Base-by-base conservation (phyloP, 2,113 vertebrate genomes). In the Athene cunicularia region DNA sequence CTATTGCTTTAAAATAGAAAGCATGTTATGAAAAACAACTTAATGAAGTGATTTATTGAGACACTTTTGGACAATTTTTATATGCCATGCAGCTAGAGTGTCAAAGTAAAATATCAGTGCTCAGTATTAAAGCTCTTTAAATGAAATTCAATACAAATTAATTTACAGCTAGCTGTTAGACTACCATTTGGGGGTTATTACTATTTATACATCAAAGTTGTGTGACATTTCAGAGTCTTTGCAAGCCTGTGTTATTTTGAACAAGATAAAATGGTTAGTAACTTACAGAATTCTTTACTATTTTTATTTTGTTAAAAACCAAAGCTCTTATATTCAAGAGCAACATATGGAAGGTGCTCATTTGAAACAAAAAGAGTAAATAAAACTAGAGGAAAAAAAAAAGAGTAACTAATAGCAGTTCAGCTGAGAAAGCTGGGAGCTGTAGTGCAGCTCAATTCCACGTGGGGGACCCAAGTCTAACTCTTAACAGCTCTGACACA, bases 391-490 rank as follows among this genome's bases (percentile, higher is more conserved):
- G 43, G 41, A 14, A 70, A 55, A 23, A 47, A 52, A 58, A 33
- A 23, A n/a, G 11, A 64, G 8, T 14, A 47, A 89, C 11, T 1
- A n/a, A 13, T 10, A 81, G 74, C 21, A 83, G 63, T 3, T 28
- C 0, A 3, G 26, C 28, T n/a, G 86, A 74, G 45, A 47, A 62
- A 37, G 72, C 50, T 58, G 12, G 37, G 60, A 96, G 89, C 23
- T 5, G 91, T 85, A 95, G 74, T 96, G 88, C 94, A 93, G 89
- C 93, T 86, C 73, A 62, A 62, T 55, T 84, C 97, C 90, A 94
- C 95, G 88, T 17, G 93, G 93, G 90, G 95, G 95, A 96, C 80
- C 88, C 96, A 63, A 95, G 86, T 2, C 87, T 73, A 94, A 94
- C 70, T 77, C 76, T 95, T 81, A 45, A 10, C 35, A 50, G 79